Conservation (phyloP, 2,797 vertebrate genomes). For the Cynopterus sphinx region DNA sequence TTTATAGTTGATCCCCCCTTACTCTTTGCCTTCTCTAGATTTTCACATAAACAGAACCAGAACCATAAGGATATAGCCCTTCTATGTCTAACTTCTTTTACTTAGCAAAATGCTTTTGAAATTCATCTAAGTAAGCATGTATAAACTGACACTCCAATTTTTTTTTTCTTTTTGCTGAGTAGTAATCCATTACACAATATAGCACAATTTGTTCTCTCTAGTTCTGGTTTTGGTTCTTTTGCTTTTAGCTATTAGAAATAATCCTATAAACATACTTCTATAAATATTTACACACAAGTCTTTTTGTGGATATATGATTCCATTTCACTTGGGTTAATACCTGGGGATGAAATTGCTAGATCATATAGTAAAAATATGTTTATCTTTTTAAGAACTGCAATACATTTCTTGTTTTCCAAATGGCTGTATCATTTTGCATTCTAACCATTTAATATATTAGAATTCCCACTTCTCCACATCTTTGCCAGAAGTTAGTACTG, state of each 20-base stretch:
- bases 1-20: neutral
- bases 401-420: neutral
- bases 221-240: constrained; percentile 27
- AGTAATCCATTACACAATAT: neutral
- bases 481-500: neutral
- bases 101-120: neutral
- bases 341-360: neutral
- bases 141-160: neutral
- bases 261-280: neutral
- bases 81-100: neutral
- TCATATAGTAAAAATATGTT: neutral
- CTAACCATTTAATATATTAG: neutral
- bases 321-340: neutral
- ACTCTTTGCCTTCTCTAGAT: neutral
- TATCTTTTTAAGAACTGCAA: neutral
- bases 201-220: neutral
- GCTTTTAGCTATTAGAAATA: constrained; percentile 17
- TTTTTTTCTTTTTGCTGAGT: neutral
- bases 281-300: neutral
- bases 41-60: neutral
- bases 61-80: neutral
- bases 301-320: neutral
- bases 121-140: neutral
- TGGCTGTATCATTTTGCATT: neutral
- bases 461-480: neutral